Conservation (phyloP, 2,797 vertebrate species). For the Siniperca scherzeri region DNA sequence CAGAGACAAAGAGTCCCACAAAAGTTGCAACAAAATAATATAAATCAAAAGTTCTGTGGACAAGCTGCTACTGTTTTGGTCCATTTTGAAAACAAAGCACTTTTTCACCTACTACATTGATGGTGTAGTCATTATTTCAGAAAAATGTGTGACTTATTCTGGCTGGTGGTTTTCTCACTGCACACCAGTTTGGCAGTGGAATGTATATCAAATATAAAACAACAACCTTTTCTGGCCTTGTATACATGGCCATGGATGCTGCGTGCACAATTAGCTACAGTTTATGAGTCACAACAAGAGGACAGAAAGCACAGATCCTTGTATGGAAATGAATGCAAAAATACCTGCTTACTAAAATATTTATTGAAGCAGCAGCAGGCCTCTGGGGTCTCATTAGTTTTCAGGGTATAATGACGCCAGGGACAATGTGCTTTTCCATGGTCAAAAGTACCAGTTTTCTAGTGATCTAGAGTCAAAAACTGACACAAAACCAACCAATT, state of each 20-base stretch:
- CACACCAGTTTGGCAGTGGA: not conserved
- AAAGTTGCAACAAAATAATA: constrained; percentile 12
- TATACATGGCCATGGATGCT: not conserved
- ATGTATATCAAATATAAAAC: not conserved
- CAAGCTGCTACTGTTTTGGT: not conserved
- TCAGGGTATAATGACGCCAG: constrained; percentile 38
- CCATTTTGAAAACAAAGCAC: not conserved
- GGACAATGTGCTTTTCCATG: not conserved
- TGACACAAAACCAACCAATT: not conserved
- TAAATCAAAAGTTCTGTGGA: constrained; percentile 43
- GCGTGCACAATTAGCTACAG: not conserved
- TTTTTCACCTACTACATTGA: not conserved
- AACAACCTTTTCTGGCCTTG: not conserved
- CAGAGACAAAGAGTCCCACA: constrained; percentile 1
- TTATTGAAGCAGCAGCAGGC: constrained; percentile 42
- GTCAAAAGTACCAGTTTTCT: not conserved
- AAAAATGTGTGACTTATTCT: not conserved
- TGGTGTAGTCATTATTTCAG: not conserved
- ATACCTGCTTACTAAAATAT: constrained; percentile 54
- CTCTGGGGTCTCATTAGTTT: constrained; percentile 51
- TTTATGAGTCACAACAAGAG: constrained; percentile 19
- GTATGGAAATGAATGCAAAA: constrained; percentile 38
- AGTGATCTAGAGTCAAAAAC: not conserved
- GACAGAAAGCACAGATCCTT: not conserved
- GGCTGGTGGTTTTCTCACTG: not conserved